Conservation (phyloP, 2,113 vertebrate genomes). For the Cephalopterus ornatus region DNA sequence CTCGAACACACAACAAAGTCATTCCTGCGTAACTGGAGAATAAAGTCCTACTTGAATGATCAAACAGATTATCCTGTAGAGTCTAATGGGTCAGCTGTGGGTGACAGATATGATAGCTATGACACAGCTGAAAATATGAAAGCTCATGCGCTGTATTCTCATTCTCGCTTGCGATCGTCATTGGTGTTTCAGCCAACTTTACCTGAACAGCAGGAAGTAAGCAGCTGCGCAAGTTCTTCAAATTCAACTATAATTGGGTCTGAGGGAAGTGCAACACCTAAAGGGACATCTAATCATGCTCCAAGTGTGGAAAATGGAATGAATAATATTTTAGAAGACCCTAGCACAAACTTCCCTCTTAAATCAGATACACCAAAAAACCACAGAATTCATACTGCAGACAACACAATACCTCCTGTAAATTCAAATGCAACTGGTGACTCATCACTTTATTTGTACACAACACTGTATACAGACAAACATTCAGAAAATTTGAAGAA, state of each 20-base stretch:
- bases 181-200: constrained; percentile 84
- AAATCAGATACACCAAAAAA: constrained; percentile 62
- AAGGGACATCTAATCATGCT: constrained; percentile 57
- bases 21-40: constrained; percentile 87
- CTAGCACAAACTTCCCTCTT: not conserved
- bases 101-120: constrained; percentile 75
- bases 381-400: constrained; percentile 67
- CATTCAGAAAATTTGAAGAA: constrained; percentile 63
- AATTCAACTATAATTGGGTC: constrained; percentile 78
- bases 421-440: constrained; percentile 47
- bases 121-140: constrained; percentile 76
- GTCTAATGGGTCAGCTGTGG: constrained; percentile 64
- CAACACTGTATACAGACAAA: constrained; percentile 70
- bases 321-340: constrained; percentile 1
- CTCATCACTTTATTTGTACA: constrained; percentile 69
- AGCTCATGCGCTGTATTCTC: constrained; percentile 67
- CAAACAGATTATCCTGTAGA: constrained; percentile 72
- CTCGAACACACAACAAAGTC: constrained; percentile 87
- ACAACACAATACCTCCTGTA: constrained; percentile 48
- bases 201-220: constrained; percentile 85
- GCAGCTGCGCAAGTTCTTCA: constrained; percentile 78
- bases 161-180: constrained; percentile 85
- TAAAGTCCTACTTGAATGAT: constrained; percentile 90
- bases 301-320: not conserved
- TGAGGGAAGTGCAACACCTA: constrained; percentile 72